Conservation (phyloP, 1,140 invertebrate genomes). For the Nixonia krombeini region DNA sequence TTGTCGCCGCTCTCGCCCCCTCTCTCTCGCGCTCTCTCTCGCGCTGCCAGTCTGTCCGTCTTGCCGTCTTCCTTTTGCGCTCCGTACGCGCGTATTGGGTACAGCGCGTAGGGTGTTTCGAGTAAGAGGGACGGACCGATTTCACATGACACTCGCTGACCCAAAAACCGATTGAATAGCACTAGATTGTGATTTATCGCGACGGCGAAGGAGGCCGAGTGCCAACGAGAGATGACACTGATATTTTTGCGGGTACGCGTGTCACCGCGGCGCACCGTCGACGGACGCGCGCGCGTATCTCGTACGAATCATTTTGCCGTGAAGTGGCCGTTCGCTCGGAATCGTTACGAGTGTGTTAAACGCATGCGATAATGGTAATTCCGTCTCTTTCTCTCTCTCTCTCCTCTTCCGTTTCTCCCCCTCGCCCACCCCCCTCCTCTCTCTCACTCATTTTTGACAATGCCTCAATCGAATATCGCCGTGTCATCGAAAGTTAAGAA, state of each 20-base stretch:
- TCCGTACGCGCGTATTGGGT: background rate
- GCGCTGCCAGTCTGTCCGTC: no score
- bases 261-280: background rate
- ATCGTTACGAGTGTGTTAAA: no score
- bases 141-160: conserved; percentile 39
- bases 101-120: conserved; percentile 14
- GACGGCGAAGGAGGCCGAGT: conserved; percentile 18
- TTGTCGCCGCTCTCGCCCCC: no score
- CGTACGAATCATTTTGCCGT: background rate
- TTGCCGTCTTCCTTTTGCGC: no score
- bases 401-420: no score
- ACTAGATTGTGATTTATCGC: conserved; percentile 48
- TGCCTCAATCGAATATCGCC: no score
- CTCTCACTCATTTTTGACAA: no score
- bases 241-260: conserved; percentile 17
- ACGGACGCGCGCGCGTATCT: background rate
- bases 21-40: no score
- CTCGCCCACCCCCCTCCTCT: no score
- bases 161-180: conserved; percentile 46
- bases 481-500: no score
- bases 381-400: no score
- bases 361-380: no score
- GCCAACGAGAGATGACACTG: conserved; percentile 19
- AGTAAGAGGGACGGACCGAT: conserved; percentile 17
- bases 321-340: background rate